A percentile compares a stretch with the other conserved stretches of the same genome.
phyloP scores from a whole-genome alignment of 2,113 vertebrate species.

The Rhea pennata region DNA sequence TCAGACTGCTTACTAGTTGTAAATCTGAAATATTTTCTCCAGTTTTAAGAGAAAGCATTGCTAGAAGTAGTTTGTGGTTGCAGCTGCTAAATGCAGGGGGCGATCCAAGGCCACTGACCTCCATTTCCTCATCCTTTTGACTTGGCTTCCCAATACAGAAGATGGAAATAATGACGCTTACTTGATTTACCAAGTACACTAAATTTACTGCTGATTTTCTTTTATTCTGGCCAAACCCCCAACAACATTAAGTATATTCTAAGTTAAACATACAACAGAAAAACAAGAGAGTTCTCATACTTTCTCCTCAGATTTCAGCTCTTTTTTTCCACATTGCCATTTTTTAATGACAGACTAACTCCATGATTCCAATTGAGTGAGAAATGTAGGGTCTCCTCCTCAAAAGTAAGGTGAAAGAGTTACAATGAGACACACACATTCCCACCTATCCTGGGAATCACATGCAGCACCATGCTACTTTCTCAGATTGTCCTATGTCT shows the following conservation, averaged over 20 bases:
- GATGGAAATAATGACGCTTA: too few relatives aligned
- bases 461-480: too few relatives aligned
- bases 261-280: background rate
- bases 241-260: background rate
- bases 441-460: background rate
- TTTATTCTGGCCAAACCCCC: background rate
- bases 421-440: background rate
- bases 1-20: background rate
- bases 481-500: background rate
- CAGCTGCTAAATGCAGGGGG: background rate
- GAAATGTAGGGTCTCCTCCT: background rate
- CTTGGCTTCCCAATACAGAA: background rate
- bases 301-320: background rate
- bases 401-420: background rate
- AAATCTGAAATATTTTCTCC: background rate
- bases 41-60: background rate
- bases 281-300: background rate
- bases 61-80: background rate
- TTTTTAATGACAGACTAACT: background rate
- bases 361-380: background rate
- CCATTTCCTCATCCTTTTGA: background rate
- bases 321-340: background rate
- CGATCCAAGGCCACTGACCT: background rate
- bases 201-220: background rate
- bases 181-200: background rate